Percentiles rank a stretch among this genome's conserved stretches.
These are phyloP conservation scores for Saimiri boliviensis DNA, from an alignment of 2,113 vertebrate genomes.

Conservation along the genomic window DNA sequence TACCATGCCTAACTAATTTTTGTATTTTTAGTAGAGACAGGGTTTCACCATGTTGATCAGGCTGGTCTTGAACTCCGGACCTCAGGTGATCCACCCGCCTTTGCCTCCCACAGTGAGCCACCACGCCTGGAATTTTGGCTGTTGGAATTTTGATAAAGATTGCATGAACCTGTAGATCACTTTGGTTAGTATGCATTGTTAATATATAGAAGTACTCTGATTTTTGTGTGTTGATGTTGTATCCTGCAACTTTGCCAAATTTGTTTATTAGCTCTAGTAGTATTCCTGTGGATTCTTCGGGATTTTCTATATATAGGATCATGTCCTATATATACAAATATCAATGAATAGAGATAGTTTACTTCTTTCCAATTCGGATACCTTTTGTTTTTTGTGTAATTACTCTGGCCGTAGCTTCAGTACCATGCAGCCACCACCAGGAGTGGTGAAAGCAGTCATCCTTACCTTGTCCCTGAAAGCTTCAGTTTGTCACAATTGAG, in stretches of 20 bases:
- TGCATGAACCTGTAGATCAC: neutral
- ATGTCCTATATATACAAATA: neutral
- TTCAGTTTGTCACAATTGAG: neutral
- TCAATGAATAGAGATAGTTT: neutral
- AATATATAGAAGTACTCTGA: neutral
- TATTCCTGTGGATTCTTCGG: neutral
- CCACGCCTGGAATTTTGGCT: neutral
- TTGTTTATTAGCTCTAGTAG: neutral
- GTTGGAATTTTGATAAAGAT: neutral
- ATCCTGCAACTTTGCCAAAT: neutral
- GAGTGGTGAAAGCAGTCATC: neutral
- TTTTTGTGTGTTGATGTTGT: neutral
- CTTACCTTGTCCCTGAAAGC: neutral
- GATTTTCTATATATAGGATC: neutral
- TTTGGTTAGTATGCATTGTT: neutral
- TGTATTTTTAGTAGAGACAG: too few species aligned
- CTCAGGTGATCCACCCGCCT: too few species aligned
- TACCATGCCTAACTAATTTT: too few species aligned
- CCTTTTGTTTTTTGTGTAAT: neutral
- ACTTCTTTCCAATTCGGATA: neutral
- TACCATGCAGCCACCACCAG: neutral
- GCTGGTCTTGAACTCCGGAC: too few species aligned
- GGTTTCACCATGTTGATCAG: too few species aligned
- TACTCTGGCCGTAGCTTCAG: neutral
- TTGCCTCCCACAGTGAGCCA: too few species aligned